Evolutionary conservation across 2,797 vertebrate species (phyloP).

Genomic region (Sciurus carolinensis): DNA sequence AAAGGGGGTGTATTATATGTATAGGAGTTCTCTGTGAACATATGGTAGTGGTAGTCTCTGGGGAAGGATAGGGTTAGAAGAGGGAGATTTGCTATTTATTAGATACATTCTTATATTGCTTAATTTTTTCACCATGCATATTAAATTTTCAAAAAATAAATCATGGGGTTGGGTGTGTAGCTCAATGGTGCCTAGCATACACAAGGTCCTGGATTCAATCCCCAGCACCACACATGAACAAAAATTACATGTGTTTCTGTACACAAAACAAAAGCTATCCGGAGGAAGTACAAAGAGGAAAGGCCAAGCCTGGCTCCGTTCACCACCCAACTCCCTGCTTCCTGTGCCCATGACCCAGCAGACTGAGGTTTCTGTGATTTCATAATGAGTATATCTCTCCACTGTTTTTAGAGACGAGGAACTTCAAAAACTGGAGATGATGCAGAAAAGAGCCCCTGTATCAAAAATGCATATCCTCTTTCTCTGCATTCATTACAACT

Average conservation of each 20-base stretch:
- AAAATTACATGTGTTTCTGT: background rate
- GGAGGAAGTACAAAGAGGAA: constrained; percentile 77
- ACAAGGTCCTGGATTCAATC: background rate
- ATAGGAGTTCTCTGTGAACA: background rate
- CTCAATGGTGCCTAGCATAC: background rate
- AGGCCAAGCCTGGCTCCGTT: background rate
- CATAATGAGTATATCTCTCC: background rate
- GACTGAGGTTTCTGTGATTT: background rate
- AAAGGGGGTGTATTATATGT: background rate
- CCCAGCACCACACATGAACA: background rate
- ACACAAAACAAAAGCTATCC: constrained; percentile 71
- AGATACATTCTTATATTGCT: background rate
- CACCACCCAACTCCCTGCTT: background rate
- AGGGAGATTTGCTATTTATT: background rate
- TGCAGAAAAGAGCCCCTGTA: background rate
- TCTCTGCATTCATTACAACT: background rate
- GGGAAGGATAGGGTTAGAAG: background rate
- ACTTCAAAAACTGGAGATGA: background rate
- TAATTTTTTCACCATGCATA: background rate
- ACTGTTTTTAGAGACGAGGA: background rate
- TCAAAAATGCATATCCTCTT: background rate
- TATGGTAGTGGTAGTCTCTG: background rate
- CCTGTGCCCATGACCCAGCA: constrained; percentile 28
- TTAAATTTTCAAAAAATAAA: constrained; percentile 30
- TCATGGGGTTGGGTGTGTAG: too few relatives aligned